Percentiles rank a stretch among this genome's conserved stretches.
These are phyloP conservation scores for Ormyrus nitidulus DNA, from an alignment of 2,888 invertebrate genomes.

Conservation along the genomic window DNA sequence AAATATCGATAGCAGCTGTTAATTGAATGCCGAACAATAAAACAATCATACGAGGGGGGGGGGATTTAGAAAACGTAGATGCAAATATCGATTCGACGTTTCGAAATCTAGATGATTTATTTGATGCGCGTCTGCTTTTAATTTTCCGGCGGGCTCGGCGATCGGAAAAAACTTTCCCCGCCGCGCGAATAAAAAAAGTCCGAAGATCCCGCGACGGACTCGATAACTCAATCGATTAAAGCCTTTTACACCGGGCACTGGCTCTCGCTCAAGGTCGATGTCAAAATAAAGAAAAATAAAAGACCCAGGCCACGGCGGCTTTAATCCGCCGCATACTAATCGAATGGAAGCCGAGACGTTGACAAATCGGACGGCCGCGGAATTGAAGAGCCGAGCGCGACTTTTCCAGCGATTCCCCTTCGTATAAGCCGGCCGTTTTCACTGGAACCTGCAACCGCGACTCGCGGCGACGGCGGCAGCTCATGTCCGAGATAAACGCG, in stretches of 20 bases:
- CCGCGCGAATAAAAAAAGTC: background rate
- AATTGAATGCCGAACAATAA: background rate
- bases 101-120: no score
- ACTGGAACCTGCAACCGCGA: conserved; percentile 9
- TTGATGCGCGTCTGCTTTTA: no score
- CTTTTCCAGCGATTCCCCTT: conserved; percentile 5
- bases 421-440: background rate
- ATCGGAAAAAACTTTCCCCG: background rate
- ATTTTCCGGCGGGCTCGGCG: no score
- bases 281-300: no score
- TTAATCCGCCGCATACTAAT: conserved; percentile 16
- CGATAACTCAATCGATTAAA: no score
- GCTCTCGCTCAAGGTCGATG: no score
- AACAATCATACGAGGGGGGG: background rate
- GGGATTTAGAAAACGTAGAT: background rate
- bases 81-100: no score
- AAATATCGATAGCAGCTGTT: background rate
- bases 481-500: conserved; percentile 4
- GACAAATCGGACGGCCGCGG: conserved; percentile 33
- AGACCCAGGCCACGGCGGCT: background rate
- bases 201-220: background rate
- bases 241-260: no score
- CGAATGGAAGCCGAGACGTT: conserved; percentile 33
- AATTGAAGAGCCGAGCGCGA: conserved; percentile 11
- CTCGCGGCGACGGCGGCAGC: background rate